These are phyloP conservation scores for Cisticola juncidis DNA, from an alignment of 2,113 vertebrate genomes.

Conservation along the genomic window DNA sequence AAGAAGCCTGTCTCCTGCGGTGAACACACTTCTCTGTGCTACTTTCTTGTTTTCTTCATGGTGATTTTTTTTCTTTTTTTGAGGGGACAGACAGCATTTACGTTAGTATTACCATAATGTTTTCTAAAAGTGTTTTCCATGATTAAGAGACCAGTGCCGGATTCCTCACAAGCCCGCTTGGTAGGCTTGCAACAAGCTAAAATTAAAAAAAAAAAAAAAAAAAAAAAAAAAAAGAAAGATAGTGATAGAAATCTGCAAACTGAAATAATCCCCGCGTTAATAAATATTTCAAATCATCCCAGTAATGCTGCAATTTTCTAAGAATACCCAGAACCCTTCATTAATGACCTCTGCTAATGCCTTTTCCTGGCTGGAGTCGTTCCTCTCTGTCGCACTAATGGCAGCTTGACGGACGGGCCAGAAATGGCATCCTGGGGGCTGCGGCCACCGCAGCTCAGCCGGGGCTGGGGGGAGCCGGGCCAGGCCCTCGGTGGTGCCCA, in stretches of 20 bases:
- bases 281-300: slow-evolving; percentile 63
- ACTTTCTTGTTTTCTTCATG: neutral
- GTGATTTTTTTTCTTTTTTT: slow-evolving; percentile 19
- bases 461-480: accelerated
- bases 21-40: neutral
- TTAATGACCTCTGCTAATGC: slow-evolving; percentile 52
- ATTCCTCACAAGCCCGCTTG: neutral
- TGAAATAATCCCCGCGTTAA: neutral
- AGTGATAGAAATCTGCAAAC: slow-evolving; percentile 33
- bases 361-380: neutral
- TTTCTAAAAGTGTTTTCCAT: slow-evolving; percentile 39
- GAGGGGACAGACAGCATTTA: neutral
- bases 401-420: neutral
- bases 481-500: accelerated
- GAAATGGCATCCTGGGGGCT: neutral
- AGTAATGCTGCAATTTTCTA: slow-evolving; percentile 56
- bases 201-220: neutral
- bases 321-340: slow-evolving; percentile 47
- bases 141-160: slow-evolving; percentile 18
- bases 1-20: neutral
- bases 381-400: neutral
- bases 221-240: neutral
- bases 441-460: neutral
- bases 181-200: neutral
- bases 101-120: slow-evolving; percentile 25